Conservation (phyloP, 2,113 vertebrate species). For the Rhea americana region DNA sequence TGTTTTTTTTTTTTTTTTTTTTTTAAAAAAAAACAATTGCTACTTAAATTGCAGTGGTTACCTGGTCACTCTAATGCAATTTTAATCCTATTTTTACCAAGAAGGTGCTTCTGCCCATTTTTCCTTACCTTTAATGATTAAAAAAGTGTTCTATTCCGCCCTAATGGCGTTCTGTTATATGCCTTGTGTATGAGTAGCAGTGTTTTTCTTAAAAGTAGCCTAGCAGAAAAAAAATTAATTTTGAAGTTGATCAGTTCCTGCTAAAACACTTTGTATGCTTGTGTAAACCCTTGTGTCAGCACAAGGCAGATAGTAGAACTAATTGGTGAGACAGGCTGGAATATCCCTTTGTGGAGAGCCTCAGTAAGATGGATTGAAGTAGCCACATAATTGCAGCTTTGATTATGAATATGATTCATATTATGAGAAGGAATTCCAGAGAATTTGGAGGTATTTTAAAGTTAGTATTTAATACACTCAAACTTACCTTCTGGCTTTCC, state of each 20-base stretch:
- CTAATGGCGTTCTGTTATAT: not conserved
- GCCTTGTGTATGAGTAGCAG: not conserved
- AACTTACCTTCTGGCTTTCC: not conserved
- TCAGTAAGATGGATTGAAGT: not conserved
- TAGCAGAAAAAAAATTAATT: not conserved
- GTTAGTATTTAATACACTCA: not conserved
- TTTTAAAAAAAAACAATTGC: too few relatives aligned
- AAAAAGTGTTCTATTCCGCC: not conserved
- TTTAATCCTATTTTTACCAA: not conserved
- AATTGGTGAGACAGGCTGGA: not conserved
- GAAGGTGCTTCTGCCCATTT: not conserved
- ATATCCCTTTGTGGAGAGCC: not conserved
- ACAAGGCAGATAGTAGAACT: not conserved
- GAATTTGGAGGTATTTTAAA: not conserved
- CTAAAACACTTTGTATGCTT: not conserved
- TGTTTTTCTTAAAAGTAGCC: not conserved
- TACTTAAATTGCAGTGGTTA: not conserved
- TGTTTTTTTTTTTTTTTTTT: too few relatives aligned
- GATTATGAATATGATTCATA: not conserved
- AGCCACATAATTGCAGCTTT: not conserved
- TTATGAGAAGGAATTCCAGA: not conserved
- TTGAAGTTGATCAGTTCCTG: not conserved
- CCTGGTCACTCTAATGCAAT: not conserved
- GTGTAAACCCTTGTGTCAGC: not conserved
- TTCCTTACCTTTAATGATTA: not conserved